A percentile compares a stretch with the other conserved stretches of the same genome.
phyloP scores from a whole-genome alignment of 2,797 vertebrate genomes.

The Platalea minor region DNA sequence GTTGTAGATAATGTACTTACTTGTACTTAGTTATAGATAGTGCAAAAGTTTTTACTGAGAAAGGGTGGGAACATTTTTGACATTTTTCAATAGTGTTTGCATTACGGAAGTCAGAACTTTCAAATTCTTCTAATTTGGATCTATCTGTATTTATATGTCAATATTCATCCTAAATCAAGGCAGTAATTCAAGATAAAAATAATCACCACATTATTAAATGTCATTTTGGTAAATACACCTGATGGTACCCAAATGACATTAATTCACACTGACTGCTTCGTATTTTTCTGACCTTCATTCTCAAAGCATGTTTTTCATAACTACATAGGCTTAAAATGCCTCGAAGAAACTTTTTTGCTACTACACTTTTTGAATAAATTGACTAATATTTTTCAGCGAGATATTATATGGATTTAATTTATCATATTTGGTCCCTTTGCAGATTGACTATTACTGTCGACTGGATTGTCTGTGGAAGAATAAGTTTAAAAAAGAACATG shows the following conservation, averaged over 20 bases:
- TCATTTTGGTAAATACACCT: neutral
- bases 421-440: neutral
- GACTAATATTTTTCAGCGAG: neutral
- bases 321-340: neutral
- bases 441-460: conserved; percentile 94
- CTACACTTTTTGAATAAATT: neutral
- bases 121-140: neutral
- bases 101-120: neutral
- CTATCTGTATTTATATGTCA: neutral
- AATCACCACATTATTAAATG: neutral
- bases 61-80: neutral
- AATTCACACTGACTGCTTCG: neutral
- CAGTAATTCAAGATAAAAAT: neutral
- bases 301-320: neutral
- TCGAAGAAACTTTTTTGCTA: neutral
- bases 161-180: neutral
- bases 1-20: neutral
- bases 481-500: conserved; percentile 94
- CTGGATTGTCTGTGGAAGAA: conserved; percentile 93
- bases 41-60: neutral
- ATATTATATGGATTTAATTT: neutral
- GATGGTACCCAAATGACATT: neutral
- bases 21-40: neutral
- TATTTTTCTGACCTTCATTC: neutral
- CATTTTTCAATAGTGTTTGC: neutral